Evolutionary conservation across 2,888 invertebrate genomes (phyloP), one percentile per base, ranked within the genome.

Genomic region (Heterodera filipjevi): DNA sequence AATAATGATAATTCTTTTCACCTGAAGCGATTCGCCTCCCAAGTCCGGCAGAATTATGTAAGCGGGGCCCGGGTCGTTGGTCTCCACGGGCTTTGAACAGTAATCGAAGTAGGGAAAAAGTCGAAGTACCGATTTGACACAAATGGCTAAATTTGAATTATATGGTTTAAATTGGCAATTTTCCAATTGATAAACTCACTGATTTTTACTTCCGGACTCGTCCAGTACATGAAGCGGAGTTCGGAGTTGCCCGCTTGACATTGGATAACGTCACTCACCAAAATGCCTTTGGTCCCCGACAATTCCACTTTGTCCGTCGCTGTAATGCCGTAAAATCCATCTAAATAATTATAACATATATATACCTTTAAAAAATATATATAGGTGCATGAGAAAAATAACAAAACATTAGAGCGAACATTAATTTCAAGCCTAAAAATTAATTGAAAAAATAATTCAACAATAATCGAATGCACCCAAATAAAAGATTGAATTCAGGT

Each of bases 1-100:
- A 27, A 35, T 44, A n/a, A n/a, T 71, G 22, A 44, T 49, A 64
- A 12, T 75, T 39, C 19, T 71, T 10, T 44, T 30, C 70, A 87
- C 87, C 80, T 87, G 87, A 77, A 89, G 89, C 3, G 89, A 82
- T 53, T 83, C 82, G 35, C 81, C 80, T 16, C 83, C 84, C 27
- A 85, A 83, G 27, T 89, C 89, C 0, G 89, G 89, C 27, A 89
- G 82, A 12, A 80, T 81, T 16, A 88, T 77, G 44, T 82, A 83
- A n/a, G 87, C 86, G 3, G 89, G 89, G n/a, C 89, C 89, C 1
- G 89, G 89, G 73, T 86, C 87, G 46, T 87, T 86, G 70, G 77
- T 81, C 33, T 87, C 86, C 27, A 89, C 82, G 1, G 86, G 79
- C 16, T 81, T 78, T 39, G 84, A 84, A 77, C 89, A 89, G 78